phyloP scores from a whole-genome alignment of 2,797 vertebrate species.

The Danio choprae region DNA sequence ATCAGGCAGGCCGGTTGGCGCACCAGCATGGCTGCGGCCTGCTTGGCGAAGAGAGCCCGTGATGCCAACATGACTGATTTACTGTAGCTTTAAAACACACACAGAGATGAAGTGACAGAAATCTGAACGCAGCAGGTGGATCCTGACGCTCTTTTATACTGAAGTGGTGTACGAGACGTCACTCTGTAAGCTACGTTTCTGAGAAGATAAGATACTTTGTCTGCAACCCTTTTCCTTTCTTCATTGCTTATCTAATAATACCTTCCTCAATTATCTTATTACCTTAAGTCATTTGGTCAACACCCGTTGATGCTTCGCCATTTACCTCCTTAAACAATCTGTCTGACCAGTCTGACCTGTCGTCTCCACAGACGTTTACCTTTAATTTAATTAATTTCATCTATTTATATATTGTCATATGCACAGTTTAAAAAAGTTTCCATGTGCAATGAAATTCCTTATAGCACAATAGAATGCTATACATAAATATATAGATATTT shows the following conservation, averaged over 20 bases:
- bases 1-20: conserved; percentile 75
- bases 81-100: not conserved
- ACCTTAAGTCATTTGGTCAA: conserved; percentile 67
- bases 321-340: conserved; percentile 51
- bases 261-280: conserved; percentile 72
- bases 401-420: too few species aligned
- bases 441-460: too few species aligned
- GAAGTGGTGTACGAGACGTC: conserved; percentile 60
- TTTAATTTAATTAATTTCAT: not conserved
- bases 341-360: conserved; percentile 3
- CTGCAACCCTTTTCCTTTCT: conserved; percentile 63
- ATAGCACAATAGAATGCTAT: too few species aligned
- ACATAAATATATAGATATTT: too few species aligned
- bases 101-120: conserved; percentile 9
- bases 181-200: conserved; percentile 68
- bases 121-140: not conserved
- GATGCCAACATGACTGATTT: conserved; percentile 71
- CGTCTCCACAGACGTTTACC: not conserved
- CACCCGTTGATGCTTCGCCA: conserved; percentile 37
- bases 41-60: conserved; percentile 73
- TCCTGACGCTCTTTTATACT: conserved; percentile 42
- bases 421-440: too few species aligned
- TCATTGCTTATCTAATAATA: conserved; percentile 67
- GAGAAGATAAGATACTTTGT: conserved; percentile 63
- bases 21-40: conserved; percentile 66